These are phyloP conservation scores for Achroia grisella DNA, from an alignment of 1,140 invertebrate genomes.

Conservation along the genomic window DNA sequence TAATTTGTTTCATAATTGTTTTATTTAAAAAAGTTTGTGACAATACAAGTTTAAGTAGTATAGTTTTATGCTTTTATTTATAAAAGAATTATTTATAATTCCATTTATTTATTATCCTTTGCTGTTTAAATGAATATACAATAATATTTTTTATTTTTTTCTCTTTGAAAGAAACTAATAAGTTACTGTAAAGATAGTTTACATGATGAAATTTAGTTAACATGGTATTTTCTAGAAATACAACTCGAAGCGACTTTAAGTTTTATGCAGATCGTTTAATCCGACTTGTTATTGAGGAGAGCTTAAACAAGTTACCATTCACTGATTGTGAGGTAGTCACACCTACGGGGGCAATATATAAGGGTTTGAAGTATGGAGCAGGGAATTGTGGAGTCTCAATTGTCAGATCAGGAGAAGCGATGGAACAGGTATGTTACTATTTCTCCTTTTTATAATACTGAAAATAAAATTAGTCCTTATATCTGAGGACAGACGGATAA, in stretches of 20 bases:
- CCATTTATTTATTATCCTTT: too few relatives aligned
- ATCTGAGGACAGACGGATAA: too few relatives aligned
- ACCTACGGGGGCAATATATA: slow-evolving; percentile 92
- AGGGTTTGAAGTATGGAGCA: slow-evolving; percentile 94
- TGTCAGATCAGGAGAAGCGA: slow-evolving; percentile 95
- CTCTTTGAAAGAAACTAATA: too few relatives aligned
- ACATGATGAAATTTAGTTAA: background rate
- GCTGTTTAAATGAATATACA: too few relatives aligned
- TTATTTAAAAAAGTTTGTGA: too few relatives aligned
- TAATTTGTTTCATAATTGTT: too few relatives aligned
- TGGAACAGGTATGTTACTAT: slow-evolving; percentile 87
- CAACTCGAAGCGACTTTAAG: slow-evolving; percentile 96
- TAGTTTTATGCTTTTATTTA: too few relatives aligned
- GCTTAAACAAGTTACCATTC: slow-evolving; percentile 97
- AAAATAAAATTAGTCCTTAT: too few relatives aligned
- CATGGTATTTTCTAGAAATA: slow-evolving; percentile 85
- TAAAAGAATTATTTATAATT: too few relatives aligned
- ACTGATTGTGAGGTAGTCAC: slow-evolving; percentile 91
- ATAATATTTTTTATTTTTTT: too few relatives aligned
- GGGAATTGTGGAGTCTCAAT: slow-evolving; percentile 99
- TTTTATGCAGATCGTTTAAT: slow-evolving; percentile 98
- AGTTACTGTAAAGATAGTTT: too few relatives aligned
- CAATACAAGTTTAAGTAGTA: too few relatives aligned
- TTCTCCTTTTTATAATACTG: background rate
- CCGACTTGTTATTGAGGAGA: slow-evolving; percentile 97